Base-by-base conservation (phyloP, 2,888 invertebrate genomes). In the Rhodophaea formosa region DNA sequence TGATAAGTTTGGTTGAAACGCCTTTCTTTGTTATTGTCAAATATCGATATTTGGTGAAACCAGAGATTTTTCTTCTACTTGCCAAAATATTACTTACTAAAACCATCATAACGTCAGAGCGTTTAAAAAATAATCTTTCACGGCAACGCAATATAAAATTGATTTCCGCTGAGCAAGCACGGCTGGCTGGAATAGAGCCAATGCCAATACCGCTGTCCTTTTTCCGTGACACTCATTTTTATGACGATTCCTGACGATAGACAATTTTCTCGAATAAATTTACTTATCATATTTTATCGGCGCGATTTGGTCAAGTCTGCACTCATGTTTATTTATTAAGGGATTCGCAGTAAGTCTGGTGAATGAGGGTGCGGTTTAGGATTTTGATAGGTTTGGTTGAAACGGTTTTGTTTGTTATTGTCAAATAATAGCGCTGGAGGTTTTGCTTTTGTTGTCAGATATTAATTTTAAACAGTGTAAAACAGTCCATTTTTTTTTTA, bases 241-340 rank as follows among this genome's bases (percentile, higher is more conserved):
- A 71, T 70, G 70, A 70, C 69, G 62, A 68, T 64, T 60, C 63
- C 70, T 68, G 69, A 66, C 68, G 68, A 70, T 69, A 66, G 71
- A 70, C 74, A 69, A 75, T 76, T 77, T 74, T 71, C 70, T 68
- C 69, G 72, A 72, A 76, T 76, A 75, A 77, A 75, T 77, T 74
- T 77, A 79, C 75, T 75, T 77, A 79, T 76, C 75, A 74, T 81
- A 82, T 80, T 79, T 80, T 75, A 82, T 80, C 68, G 77, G 67
- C 65, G 65, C 66, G 68, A 74, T 75, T 75, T 71, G 69, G 74
- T 70, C 72, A 73, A 72, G 69, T 69, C 70, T 64, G 63, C 49
- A 49, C 74, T 77, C 80, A 83, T 84, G 81, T 84, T 77, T 84
- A 84, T 84, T 83, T 84, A 84, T 82, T 73, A 79, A 77, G 79